Evolutionary conservation across 2,113 vertebrate species (phyloP).

Genomic region (Telmatochromis sp.): DNA sequence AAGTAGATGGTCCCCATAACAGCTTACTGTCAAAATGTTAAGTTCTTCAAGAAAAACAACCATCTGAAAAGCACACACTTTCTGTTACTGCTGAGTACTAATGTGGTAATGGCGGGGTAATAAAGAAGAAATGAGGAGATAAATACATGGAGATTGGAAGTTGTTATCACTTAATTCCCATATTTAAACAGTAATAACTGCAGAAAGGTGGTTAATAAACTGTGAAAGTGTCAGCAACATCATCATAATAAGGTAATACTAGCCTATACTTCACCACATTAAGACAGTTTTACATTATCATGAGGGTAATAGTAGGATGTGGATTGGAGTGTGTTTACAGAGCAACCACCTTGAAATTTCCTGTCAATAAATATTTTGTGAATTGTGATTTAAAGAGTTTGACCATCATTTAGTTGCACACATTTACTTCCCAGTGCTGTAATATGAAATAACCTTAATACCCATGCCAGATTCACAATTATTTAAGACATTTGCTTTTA

Average conservation of each 20-base stretch:
- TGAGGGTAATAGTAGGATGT: background rate
- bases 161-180: background rate
- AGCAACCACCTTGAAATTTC: background rate
- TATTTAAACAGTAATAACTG: background rate
- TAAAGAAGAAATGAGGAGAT: background rate
- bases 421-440: background rate
- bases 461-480: background rate
- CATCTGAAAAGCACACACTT: background rate
- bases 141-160: background rate
- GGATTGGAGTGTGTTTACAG: background rate
- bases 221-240: background rate
- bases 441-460: background rate
- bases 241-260: background rate
- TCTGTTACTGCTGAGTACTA: background rate
- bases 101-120: background rate
- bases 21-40: slow-evolving; percentile 19
- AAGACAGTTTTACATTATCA: background rate
- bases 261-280: background rate
- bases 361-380: background rate
- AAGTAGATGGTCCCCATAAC: background rate
- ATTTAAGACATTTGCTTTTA: background rate
- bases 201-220: background rate
- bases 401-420: background rate
- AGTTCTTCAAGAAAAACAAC: background rate
- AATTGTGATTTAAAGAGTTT: background rate